A percentile compares a stretch with the other conserved stretches of the same genome.
These are phyloP conservation scores for Tokudaia muenninki DNA, from an alignment of 2,797 vertebrate species.

Conservation along the genomic window DNA sequence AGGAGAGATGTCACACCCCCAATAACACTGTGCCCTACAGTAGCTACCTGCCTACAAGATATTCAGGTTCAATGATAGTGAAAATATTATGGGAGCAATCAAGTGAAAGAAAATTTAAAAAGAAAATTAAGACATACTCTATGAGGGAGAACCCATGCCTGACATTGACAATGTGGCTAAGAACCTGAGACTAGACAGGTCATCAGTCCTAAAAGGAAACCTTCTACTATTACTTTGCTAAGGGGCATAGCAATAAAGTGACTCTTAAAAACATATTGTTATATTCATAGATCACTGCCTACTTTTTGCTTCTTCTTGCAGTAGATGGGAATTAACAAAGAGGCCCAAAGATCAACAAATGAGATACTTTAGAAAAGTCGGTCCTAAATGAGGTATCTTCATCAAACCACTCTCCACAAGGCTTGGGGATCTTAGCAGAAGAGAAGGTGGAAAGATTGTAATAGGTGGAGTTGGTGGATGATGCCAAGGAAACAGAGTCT, in stretches of 20 bases:
- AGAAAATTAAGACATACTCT: background rate
- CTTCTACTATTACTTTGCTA: too few species aligned
- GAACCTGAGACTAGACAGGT: background rate
- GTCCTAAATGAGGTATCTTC: background rate
- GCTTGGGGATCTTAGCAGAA: background rate
- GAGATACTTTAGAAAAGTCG: background rate
- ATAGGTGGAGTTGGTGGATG: background rate
- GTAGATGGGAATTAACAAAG: background rate
- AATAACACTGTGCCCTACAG: background rate
- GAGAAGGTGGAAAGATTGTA: background rate
- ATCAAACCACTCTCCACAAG: background rate
- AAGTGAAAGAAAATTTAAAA: background rate
- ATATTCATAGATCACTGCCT: background rate
- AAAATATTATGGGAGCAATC: background rate
- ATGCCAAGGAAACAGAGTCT: background rate
- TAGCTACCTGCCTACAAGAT: background rate
- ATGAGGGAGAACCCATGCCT: background rate
- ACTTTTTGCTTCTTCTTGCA: background rate
- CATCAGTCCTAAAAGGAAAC: background rate
- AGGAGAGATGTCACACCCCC: background rate
- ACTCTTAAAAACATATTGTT: background rate
- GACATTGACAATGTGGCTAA: background rate
- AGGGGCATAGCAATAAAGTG: background rate
- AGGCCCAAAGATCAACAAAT: background rate
- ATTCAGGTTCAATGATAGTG: too few species aligned